These are phyloP conservation scores for Dasysyrphus albostriatus DNA, from an alignment of 2,888 invertebrate genomes.

Conservation along the genomic window DNA sequence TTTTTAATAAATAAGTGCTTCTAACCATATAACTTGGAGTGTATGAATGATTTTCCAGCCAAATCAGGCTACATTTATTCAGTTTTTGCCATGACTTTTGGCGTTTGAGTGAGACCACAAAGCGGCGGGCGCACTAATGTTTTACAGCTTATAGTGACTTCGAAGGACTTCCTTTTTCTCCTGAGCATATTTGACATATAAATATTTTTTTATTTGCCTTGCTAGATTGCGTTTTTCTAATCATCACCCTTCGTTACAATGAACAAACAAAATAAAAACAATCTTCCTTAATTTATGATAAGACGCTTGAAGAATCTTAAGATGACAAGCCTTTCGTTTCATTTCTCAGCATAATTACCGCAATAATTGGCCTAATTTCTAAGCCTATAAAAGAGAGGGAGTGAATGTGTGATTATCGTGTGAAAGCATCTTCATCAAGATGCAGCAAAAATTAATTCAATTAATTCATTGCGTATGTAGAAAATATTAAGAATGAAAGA, in stretches of 20 bases:
- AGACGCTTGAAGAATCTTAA: conserved; percentile 21
- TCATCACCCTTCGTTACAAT: background rate
- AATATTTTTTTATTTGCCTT: too few species aligned
- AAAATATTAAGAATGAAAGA: conserved; percentile 1
- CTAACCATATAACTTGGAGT: too few species aligned
- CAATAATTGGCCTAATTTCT: conserved; percentile 71
- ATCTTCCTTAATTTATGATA: conserved; percentile 29
- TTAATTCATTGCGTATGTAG: conserved; percentile 56
- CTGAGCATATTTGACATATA: too few species aligned
- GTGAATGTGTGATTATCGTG: conserved; percentile 71
- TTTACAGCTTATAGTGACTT: too few species aligned
- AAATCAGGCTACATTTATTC: too few species aligned
- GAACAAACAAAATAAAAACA: background rate
- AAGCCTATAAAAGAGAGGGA: conserved; percentile 38
- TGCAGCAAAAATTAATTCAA: conserved; percentile 74
- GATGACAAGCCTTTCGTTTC: conserved; percentile 63
- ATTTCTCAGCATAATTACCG: conserved; percentile 60
- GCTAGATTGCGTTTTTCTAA: background rate
- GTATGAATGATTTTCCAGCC: too few species aligned
- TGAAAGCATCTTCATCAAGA: conserved; percentile 64
- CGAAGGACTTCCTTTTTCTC: too few species aligned
- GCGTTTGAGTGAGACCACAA: too few species aligned
- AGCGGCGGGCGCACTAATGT: too few species aligned
- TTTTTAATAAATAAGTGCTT: too few species aligned
- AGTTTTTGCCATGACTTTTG: too few species aligned